phyloP scores from a whole-genome alignment of 2,888 invertebrate genomes.

The Chloroclysta siterata region DNA sequence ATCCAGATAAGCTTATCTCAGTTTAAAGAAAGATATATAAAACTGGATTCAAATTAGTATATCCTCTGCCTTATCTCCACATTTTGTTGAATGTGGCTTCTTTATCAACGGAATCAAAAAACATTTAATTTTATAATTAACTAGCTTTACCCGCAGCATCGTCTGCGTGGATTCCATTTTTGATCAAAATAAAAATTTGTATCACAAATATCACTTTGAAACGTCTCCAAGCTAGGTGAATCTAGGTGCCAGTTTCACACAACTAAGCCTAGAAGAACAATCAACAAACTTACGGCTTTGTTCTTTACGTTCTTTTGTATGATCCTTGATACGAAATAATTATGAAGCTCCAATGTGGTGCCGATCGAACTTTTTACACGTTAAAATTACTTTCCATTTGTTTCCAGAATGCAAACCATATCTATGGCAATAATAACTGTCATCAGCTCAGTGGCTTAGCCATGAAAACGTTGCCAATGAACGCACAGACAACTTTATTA shows the following conservation, averaged over 20 bases:
- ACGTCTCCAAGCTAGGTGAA: too few species aligned
- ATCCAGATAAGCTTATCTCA: conserved; percentile 66
- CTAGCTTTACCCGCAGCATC: background rate
- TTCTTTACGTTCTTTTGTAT: too few species aligned
- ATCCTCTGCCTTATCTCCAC: conserved; percentile 66
- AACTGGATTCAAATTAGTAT: conserved; percentile 71
- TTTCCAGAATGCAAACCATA: background rate
- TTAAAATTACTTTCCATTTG: background rate
- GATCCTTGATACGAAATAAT: too few species aligned
- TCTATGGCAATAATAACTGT: background rate
- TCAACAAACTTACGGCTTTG: too few species aligned
- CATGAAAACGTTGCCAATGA: background rate
- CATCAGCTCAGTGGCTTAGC: background rate
- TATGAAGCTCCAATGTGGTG: too few species aligned
- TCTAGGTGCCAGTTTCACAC: too few species aligned
- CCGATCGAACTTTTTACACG: too few species aligned
- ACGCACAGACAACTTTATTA: background rate
- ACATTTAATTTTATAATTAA: conserved; percentile 59
- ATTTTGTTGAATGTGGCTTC: conserved; percentile 66
- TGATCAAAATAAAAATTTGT: background rate
- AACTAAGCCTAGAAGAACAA: too few species aligned
- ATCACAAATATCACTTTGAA: too few species aligned
- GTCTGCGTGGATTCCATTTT: background rate
- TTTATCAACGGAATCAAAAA: conserved; percentile 70
- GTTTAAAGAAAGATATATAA: conserved; percentile 61